Conservation (phyloP, 2,888 invertebrate genomes). For the Macrosiphum euphorbiae region DNA sequence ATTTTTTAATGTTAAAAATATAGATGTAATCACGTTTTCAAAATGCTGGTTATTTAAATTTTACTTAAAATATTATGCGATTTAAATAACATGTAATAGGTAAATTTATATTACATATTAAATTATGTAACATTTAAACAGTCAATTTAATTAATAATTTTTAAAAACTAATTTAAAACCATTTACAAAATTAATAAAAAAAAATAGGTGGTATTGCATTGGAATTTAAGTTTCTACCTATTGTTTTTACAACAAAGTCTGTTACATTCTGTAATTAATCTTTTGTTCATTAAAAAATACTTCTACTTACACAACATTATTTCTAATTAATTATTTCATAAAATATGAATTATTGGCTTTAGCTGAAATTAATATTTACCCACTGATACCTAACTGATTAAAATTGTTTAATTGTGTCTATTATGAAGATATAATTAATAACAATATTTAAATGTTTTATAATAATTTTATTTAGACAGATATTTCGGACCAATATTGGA, state of each 20-base stretch:
- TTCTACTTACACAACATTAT: not conserved
- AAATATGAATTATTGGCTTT: not conserved
- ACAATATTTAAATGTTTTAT: not conserved
- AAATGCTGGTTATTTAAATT: not conserved
- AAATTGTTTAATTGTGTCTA: not conserved
- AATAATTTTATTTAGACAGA: slow-evolving; percentile 71
- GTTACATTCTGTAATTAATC: not conserved
- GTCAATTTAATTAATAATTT: not conserved
- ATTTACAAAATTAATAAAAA: not conserved
- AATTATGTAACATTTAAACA: too few relatives aligned
- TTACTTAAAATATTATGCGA: not conserved
- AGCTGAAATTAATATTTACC: not conserved
- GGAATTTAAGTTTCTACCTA: not conserved
- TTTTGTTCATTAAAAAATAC: not conserved
- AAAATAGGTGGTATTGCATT: not conserved
- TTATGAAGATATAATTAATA: not conserved
- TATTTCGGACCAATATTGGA: slow-evolving; percentile 93
- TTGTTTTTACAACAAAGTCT: not conserved
- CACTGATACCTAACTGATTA: not conserved
- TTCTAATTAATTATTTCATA: not conserved
- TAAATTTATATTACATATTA: not conserved
- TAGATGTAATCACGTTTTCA: not conserved
- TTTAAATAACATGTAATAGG: not conserved
- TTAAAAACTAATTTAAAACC: not conserved
- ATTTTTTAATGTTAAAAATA: not conserved